Base-by-base conservation (phyloP, 2,797 vertebrate genomes). In the Presbytis comata region DNA sequence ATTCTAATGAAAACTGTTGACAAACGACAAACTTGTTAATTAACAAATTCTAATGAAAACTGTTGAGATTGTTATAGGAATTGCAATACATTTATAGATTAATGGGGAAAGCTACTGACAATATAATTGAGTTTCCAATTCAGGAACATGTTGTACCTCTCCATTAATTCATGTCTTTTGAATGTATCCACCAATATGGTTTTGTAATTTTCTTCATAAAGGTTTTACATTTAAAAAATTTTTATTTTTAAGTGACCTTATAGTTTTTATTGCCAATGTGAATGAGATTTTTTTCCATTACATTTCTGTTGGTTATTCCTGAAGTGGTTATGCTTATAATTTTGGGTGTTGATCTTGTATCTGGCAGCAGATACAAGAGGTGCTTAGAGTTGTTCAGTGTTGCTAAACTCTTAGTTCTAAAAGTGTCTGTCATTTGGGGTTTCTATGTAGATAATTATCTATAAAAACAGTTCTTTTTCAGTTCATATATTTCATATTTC, bases 81-180 rank as follows among this genome's bases (percentile, higher is more conserved):
- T 41, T 88, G 67, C 79, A 76, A 59, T 91, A 61, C 50, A 91
- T 78, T 50, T 81, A 64, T 53, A 78, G 50, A 61, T 78, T 79
- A 92, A 83, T 44, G 30, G 13, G 30, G 59, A 26, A 30, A 19
- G 33, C 36, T 46, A 86, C 2, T 78, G 48, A 80, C 10, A 36
- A 17, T 57, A 74, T 61, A 36, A 55, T 36, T 59, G 55, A 82
- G 39, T 91, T 87, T 82, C 74, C 12, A 75, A 1, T 78, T 48
- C 3, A 6, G 57, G 39, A 94, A 94, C 28, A 28, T 94, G 11
- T 67, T 88, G 39, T 81, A 48, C 41, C 11, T 87, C 33, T 70
- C 57, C 26, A 87, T 74, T 90, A 85, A 93, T 91, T 91, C 67
- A n/a, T 87, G 33, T 55, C 92, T 91, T 91, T 86, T 82, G 39